Percentiles rank a stretch among this genome's conserved stretches.
These are phyloP conservation scores for Mythimna ferrago DNA, from an alignment of 2,888 invertebrate genomes.

Conservation along the genomic window DNA sequence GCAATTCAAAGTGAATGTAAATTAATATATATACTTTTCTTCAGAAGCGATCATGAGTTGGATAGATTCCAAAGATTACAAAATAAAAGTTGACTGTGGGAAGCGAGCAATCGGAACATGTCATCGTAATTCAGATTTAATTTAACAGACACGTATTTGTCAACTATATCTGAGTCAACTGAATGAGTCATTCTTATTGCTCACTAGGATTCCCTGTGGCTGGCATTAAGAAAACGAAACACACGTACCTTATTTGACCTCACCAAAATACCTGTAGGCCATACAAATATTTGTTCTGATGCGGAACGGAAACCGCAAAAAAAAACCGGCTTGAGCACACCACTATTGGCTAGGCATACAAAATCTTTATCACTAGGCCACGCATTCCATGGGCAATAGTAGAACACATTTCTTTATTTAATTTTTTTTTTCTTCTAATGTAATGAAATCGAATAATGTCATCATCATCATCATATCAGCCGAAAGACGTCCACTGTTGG, in stretches of 20 bases:
- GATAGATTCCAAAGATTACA: slow-evolving; percentile 56
- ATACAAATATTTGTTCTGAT: slow-evolving; percentile 44
- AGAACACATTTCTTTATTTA: not conserved
- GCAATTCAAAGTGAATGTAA: slow-evolving; percentile 59
- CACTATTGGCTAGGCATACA: slow-evolving; percentile 1
- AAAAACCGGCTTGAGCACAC: slow-evolving; percentile 24
- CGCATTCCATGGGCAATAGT: slow-evolving; percentile 15
- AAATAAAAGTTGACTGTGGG: slow-evolving; percentile 46
- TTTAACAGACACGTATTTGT: slow-evolving; percentile 38
- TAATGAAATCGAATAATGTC: no score
- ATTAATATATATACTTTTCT: slow-evolving; percentile 48
- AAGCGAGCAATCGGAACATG: slow-evolving; percentile 27
- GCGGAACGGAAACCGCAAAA: slow-evolving; percentile 17
- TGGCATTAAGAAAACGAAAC: slow-evolving; percentile 14
- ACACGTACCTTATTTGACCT: slow-evolving; percentile 28
- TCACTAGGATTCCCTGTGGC: slow-evolving; percentile 48
- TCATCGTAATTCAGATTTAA: slow-evolving; percentile 36
- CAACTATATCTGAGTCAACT: slow-evolving; percentile 46
- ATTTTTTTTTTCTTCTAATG: no score
- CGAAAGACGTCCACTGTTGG: no score
- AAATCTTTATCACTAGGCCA: slow-evolving; percentile 42
- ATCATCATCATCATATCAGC: no score
- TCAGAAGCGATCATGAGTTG: slow-evolving; percentile 45
- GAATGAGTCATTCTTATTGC: slow-evolving; percentile 44
- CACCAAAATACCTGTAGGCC: slow-evolving; percentile 23